These are phyloP conservation scores for Hyperopisus bebe DNA, from an alignment of 2,113 vertebrate species.

Conservation along the genomic window DNA sequence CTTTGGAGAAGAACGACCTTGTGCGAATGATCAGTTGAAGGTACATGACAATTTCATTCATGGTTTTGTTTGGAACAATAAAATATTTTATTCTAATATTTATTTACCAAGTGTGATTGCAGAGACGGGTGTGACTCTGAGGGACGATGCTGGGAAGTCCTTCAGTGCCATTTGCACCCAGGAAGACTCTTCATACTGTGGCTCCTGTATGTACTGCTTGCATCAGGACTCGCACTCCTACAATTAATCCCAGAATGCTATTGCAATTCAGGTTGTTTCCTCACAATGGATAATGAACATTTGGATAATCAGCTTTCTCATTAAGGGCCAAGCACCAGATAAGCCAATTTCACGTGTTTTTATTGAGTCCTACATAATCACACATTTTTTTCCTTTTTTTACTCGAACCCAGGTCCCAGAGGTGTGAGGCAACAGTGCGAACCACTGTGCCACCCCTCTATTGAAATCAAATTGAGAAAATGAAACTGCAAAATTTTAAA, in stretches of 20 bases:
- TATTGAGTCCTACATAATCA: slow-evolving; percentile 32
- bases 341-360: slow-evolving; percentile 34
- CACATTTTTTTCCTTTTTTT: slow-evolving; percentile 8
- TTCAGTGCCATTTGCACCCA: background rate
- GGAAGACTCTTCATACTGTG: background rate
- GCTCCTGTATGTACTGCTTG: background rate
- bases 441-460: no score
- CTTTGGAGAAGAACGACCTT: background rate
- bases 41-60: no score
- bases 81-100: no score
- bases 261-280: slow-evolving; percentile 5
- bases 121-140: background rate
- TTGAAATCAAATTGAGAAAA: slow-evolving; percentile 5
- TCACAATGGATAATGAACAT: slow-evolving; percentile 29
- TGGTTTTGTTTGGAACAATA: no score
- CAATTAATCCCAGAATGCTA: background rate
- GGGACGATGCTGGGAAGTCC: background rate
- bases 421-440: no score
- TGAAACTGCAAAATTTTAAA: background rate
- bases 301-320: slow-evolving; percentile 27
- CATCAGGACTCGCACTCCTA: background rate
- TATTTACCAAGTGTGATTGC: background rate
- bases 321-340: slow-evolving; percentile 20
- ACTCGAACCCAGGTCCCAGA: no score
- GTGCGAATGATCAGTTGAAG: background rate